Evolutionary conservation across 2,797 vertebrate species (phyloP), one percentile per base, ranked within the genome.

Genomic region (Florisuga fusca): DNA sequence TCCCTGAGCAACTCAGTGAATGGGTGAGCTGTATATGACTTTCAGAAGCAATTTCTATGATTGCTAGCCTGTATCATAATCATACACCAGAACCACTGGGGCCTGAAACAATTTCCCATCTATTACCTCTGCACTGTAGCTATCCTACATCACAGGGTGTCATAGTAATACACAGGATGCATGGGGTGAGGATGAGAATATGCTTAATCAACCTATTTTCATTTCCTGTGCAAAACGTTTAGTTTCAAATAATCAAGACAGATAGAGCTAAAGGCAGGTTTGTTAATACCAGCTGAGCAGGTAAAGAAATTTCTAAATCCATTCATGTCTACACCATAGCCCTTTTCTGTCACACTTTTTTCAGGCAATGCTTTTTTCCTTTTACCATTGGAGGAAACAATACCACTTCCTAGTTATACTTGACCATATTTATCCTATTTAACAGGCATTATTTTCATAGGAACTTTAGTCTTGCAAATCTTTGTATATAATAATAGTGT

Each of bases 1-100:
- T 71, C 55, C 0, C 34, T 1, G 10, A 90, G 92, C 75, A 74
- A 59, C n/a, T 87, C 58, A 3, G 57, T 73, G 92, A 90, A 90
- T 38, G 87, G 79, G 33, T 43, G 51, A 85, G 93, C 85, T 80
- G 51, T 83, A 67, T 76, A 48, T n/a, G 83, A 45, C 61, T 94
- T 89, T 82, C 86, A 72, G 64, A 91, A 92, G 74, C 64, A 93
- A 95, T 96, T 96, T 85, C 62, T 95, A 25, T 76, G 90, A 88
- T 91, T 96, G 82, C 82, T 87, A 84, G 63, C 38, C 86, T 92
- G 83, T 75, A 81, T 84, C 84, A 87, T 74, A 81, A 89, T 79
- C 82, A 82, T 61, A 66, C 67, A 82, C 54, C 62, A 90, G 57
- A 79, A 73, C 15, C 64, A 62, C 34, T 61, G 31, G 66, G 81